Conservation (phyloP, 2,797 vertebrate species). For the Antennarius maculatus region DNA sequence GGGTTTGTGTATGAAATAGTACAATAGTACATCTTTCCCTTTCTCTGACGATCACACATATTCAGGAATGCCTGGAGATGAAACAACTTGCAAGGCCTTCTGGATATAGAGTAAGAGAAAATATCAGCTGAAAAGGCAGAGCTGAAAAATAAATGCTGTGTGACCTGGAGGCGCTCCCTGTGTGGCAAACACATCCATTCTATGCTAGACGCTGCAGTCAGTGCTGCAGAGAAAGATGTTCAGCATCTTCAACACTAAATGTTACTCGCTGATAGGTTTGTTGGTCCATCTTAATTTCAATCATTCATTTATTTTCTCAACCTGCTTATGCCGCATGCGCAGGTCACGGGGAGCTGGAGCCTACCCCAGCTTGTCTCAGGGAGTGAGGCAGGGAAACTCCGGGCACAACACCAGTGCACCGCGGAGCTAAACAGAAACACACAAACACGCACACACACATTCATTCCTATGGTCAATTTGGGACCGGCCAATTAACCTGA, state of each 20-base stretch:
- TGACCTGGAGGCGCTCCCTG: slow-evolving; percentile 41
- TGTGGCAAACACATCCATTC: slow-evolving; percentile 46
- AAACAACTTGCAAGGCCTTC: slow-evolving; percentile 25
- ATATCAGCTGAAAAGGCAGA: slow-evolving; percentile 25
- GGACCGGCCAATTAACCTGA: no score
- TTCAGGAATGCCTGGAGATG: slow-evolving; percentile 37
- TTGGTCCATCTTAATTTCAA: neutral
- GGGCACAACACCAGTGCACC: no score
- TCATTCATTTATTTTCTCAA: no score
- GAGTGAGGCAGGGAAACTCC: no score
- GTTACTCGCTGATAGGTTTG: neutral
- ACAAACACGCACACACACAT: no score
- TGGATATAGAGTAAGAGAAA: slow-evolving; percentile 10
- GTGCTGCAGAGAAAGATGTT: neutral
- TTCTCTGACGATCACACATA: slow-evolving; percentile 13
- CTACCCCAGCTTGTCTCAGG: no score
- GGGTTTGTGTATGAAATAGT: slow-evolving; percentile 18
- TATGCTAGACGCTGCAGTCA: slow-evolving; percentile 26
- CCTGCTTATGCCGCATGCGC: no score
- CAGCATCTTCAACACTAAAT: neutral
- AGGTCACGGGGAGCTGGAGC: no score
- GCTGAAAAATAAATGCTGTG: slow-evolving; percentile 48
- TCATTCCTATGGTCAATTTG: no score
- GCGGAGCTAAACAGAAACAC: no score
- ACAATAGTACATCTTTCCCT: slow-evolving; percentile 1